Percentiles rank a stretch among this genome's conserved stretches.
phyloP scores from a whole-genome alignment of 2,113 vertebrate genomes.

The Psophia crepitans region DNA sequence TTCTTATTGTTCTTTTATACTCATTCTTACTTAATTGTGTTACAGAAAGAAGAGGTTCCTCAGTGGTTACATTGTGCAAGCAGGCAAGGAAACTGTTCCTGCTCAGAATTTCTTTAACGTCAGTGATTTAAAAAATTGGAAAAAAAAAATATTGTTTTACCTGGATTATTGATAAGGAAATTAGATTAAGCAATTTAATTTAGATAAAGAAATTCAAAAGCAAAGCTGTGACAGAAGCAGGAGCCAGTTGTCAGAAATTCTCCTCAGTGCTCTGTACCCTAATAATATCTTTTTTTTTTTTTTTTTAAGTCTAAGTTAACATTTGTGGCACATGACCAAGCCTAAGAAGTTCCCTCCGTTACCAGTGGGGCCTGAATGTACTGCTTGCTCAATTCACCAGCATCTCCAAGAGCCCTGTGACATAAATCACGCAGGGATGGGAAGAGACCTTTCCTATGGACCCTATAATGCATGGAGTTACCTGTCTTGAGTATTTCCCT shows the following conservation, averaged over 20 bases:
- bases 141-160: not conserved
- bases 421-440: not conserved
- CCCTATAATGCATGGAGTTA: not conserved
- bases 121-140: not conserved
- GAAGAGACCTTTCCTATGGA: not conserved
- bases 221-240: not conserved
- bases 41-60: not conserved
- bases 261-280: not conserved
- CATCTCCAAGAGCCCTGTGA: not conserved
- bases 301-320: not conserved
- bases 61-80: not conserved
- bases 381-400: rapidly evolving
- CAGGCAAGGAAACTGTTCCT: not conserved
- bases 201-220: not conserved
- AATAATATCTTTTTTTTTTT: not conserved
- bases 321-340: not conserved
- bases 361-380: not conserved
- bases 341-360: not conserved
- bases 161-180: not conserved
- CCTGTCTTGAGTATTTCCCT: not conserved
- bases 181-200: not conserved
- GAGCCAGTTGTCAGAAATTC: not conserved
- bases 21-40: not conserved
- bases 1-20: not conserved
- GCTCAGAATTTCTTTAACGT: not conserved